Percentiles rank a stretch among this genome's conserved stretches.
These are phyloP conservation scores for Eclectus roratus DNA, from an alignment of 2,113 vertebrate species.

Conservation along the genomic window DNA sequence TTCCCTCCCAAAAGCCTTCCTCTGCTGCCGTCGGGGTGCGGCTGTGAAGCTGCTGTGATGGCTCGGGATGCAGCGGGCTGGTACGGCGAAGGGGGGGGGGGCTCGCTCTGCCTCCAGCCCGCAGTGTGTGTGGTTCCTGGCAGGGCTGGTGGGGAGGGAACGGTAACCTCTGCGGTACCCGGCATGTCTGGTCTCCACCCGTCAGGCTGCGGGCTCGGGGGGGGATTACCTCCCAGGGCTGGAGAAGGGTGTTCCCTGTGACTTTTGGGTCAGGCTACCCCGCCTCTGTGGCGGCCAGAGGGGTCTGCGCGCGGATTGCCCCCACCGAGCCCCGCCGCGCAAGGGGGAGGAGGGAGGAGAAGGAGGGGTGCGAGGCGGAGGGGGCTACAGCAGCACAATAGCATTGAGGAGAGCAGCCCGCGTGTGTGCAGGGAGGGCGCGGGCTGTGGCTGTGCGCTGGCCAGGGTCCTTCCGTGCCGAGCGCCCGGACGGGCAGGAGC, in stretches of 20 bases:
- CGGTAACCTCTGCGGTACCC: neutral
- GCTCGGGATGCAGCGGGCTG: neutral
- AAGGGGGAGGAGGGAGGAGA: neutral
- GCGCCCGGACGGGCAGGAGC: neutral
- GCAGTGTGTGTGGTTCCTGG: neutral
- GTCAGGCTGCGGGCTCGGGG: constrained; percentile 14
- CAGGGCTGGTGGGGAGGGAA: neutral
- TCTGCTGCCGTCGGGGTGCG: neutral
- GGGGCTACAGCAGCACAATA: constrained; percentile 9
- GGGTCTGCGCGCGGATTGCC: constrained; percentile 13
- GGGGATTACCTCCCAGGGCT: constrained; percentile 37
- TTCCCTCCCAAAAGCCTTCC: neutral
- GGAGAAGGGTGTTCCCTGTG: constrained; percentile 12
- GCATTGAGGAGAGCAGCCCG: neutral
- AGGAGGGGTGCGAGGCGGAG: neutral
- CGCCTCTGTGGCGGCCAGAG: neutral
- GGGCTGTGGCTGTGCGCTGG: neutral
- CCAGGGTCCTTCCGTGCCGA: neutral
- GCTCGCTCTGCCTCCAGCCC: neutral
- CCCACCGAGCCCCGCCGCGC: neutral
- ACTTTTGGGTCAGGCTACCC: constrained; percentile 25
- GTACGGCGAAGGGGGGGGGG: neutral
- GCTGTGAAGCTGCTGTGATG: neutral
- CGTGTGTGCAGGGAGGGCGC: neutral
- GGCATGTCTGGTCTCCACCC: constrained; percentile 6